phyloP scores from a whole-genome alignment of 2,888 invertebrate species.

The Amitus sp. region DNA sequence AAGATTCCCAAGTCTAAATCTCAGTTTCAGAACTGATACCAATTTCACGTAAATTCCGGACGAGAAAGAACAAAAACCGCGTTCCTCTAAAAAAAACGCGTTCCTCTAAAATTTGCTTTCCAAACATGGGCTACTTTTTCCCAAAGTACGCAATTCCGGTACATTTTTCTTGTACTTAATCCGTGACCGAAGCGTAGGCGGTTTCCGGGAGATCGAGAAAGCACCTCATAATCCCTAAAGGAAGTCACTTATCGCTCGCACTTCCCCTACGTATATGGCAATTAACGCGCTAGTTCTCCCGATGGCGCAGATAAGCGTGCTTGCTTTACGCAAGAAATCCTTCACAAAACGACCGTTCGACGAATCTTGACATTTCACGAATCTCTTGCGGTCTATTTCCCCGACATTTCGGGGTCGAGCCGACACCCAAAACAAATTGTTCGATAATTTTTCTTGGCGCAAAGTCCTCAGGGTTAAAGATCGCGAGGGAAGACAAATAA shows the following conservation, averaged over 20 bases:
- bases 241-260: slow-evolving; percentile 60
- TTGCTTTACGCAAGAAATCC: slow-evolving; percentile 38
- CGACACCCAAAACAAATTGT: no score
- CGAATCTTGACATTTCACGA: slow-evolving; percentile 37
- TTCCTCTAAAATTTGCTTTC: not conserved
- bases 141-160: not conserved
- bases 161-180: slow-evolving; percentile 11
- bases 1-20: slow-evolving; percentile 52
- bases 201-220: slow-evolving; percentile 27
- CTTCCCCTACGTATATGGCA: slow-evolving; percentile 49
- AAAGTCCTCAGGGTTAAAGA: slow-evolving; percentile 35
- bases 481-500: slow-evolving; percentile 35
- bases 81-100: no score
- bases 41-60: no score
- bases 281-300: slow-evolving; percentile 58
- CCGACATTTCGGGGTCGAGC: no score
- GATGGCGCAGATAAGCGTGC: slow-evolving; percentile 52
- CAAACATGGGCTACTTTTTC: no score
- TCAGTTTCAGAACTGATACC: no score
- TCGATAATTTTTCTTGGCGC: no score
- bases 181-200: slow-evolving; percentile 6
- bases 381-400: no score
- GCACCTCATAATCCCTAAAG: slow-evolving; percentile 45
- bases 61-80: no score
- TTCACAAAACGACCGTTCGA: slow-evolving; percentile 37